Percentiles rank a stretch among this genome's conserved stretches.
Conservation (phyloP, 2,888 invertebrate species). For the Dendrolimus pini region DNA sequence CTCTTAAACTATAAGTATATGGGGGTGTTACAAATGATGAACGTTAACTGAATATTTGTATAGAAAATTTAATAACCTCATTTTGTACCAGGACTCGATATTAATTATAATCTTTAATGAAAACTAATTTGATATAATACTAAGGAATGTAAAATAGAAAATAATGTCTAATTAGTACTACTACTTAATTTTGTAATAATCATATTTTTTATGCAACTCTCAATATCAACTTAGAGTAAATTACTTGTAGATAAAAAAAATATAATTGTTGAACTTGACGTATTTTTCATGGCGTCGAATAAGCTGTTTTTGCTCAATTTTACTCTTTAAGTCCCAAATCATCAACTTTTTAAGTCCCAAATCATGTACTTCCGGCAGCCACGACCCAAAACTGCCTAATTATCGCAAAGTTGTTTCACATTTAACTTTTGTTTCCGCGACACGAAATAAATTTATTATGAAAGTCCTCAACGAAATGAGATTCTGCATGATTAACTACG, state of each 20-base stretch:
- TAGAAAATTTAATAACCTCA: no score
- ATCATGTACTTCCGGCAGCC: background rate
- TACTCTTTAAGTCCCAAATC: background rate
- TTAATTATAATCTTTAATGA: no score
- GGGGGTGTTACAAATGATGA: no score
- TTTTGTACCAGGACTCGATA: no score
- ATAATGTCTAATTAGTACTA: no score
- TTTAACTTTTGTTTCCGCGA: background rate
- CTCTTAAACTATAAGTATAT: no score
- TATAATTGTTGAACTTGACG: background rate
- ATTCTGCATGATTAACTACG: conserved; percentile 1
- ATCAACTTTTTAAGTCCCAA: background rate
- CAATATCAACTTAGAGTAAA: background rate
- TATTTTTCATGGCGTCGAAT: background rate
- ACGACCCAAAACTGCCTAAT: background rate
- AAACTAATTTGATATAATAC: no score
- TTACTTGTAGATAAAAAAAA: background rate
- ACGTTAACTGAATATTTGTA: no score
- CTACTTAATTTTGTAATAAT: no score
- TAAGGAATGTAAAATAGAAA: no score
- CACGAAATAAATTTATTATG: background rate
- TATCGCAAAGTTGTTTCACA: background rate
- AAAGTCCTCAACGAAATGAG: background rate
- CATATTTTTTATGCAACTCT: no score
- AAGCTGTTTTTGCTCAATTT: background rate